These are phyloP conservation scores for Polia nebulosa DNA, from an alignment of 2,888 invertebrate species.

Conservation along the genomic window DNA sequence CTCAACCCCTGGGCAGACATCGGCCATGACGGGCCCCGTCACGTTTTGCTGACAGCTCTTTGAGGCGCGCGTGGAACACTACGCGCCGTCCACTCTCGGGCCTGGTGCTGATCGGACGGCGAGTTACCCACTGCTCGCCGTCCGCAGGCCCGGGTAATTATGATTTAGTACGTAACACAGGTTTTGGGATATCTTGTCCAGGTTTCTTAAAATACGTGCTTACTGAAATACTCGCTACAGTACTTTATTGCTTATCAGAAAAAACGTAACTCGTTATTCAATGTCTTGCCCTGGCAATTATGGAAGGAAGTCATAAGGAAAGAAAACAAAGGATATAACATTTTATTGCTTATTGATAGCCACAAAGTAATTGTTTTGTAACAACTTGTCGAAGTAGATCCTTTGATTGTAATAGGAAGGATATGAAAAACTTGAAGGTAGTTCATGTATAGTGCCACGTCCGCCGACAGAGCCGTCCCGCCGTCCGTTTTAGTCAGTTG, in stretches of 20 bases:
- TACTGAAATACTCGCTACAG: background rate
- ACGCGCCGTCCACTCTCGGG: too few species aligned
- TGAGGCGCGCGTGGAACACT: too few species aligned
- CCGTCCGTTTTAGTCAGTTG: constrained; percentile 52
- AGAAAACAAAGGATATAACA: constrained; percentile 44
- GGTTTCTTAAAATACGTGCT: background rate
- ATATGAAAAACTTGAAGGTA: constrained; percentile 51
- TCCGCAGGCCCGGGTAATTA: too few species aligned
- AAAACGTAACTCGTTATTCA: constrained; percentile 9
- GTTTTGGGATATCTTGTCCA: background rate
- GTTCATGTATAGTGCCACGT: constrained; percentile 38
- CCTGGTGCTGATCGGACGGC: too few species aligned
- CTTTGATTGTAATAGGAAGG: constrained; percentile 58
- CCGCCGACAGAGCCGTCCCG: constrained; percentile 38
- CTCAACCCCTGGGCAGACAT: too few species aligned
- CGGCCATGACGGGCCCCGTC: too few species aligned
- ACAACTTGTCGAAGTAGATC: constrained; percentile 35
- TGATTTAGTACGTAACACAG: background rate
- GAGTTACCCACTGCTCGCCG: too few species aligned
- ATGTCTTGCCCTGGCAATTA: background rate
- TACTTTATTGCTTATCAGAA: background rate
- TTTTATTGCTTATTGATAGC: constrained; percentile 43
- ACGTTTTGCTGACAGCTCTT: too few species aligned
- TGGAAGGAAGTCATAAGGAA: constrained; percentile 32
- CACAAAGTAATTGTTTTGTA: constrained; percentile 52